Base-by-base conservation (phyloP, 2,797 vertebrate genomes). In the Coendou prehensilis region DNA sequence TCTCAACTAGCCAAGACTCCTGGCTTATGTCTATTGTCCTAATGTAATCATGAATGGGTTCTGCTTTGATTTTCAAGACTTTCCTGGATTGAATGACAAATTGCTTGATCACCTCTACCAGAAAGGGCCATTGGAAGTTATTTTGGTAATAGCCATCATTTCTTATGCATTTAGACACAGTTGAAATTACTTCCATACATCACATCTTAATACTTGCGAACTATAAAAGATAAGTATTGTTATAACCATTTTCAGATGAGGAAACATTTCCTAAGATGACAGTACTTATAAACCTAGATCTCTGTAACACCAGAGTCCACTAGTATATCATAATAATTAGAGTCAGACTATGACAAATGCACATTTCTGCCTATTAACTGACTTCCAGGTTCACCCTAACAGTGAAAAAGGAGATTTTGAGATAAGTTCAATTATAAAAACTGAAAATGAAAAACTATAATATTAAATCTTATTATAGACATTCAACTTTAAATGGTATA, bases 101-200 rank as follows among this genome's bases (percentile, higher is more conserved):
- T 22, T 78, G 47, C 41, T n/a, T 22, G 9, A 28, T 84, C 41
- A 89, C 47, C 41, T 63, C 56, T 54, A 86, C 75, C 73, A 64
- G 47, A 94, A 78, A 88, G 9, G 28, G 59, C 22, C 33, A 75
- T 14, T 59, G 45, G 50, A 83, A 83, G 15, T 22, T 87, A 56
- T 93, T 47, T 87, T 84, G 63, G 63, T 61, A 94, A 81, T 50
- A 87, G 18, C 41, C 22, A 67, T 47, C 33, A 37, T 78, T 85
- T 93, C 87, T 85, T 94, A 41, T 20, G 10, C 50, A 69, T 80
- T 79, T 83, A 95, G 47, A 97, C 78, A 87, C 11, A 17, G 15
- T 9, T 81, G 10, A 89, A 89, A 93, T 57, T 45, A 28, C 88
- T 86, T 33, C 81, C 33, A 63, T 30, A 26, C 57, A 37, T 94